phyloP scores from a whole-genome alignment of 1,140 invertebrate species.

The Drosophila baimaii region DNA sequence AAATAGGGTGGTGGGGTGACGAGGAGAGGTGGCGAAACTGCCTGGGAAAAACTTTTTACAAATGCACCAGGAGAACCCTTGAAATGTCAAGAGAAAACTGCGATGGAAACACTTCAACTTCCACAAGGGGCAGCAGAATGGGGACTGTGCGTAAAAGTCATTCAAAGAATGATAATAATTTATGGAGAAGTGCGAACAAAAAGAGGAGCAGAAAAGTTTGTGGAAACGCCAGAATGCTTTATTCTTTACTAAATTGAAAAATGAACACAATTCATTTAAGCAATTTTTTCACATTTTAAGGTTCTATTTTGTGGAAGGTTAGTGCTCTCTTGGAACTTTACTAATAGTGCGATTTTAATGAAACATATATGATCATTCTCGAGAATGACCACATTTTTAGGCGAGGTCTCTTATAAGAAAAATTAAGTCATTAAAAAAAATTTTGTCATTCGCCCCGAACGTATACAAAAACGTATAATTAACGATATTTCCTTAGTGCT shows the following conservation, averaged over 20 bases:
- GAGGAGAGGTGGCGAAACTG: neutral
- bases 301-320: neutral
- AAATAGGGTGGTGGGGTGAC: neutral
- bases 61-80: constrained; percentile 44
- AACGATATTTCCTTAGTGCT: too few relatives aligned
- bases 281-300: neutral
- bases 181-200: constrained; percentile 30
- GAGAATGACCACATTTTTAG: too few relatives aligned
- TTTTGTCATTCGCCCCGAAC: too few relatives aligned
- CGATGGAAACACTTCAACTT: constrained; percentile 44
- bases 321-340: neutral
- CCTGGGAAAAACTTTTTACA: constrained; percentile 38
- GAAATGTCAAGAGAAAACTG: constrained; percentile 48
- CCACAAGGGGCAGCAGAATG: neutral
- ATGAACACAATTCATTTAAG: constrained; percentile 19
- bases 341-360: too few relatives aligned
- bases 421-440: too few relatives aligned
- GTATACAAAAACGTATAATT: too few relatives aligned
- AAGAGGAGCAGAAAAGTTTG: neutral
- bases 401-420: too few relatives aligned
- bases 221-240: neutral
- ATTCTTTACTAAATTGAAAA: constrained; percentile 30
- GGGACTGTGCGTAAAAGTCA: constrained; percentile 23
- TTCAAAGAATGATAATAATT: constrained; percentile 41
- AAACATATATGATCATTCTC: too few relatives aligned